Evolutionary conservation across 2,113 vertebrate species (phyloP), one percentile per base, ranked within the genome.

Genomic region (Scortum barcoo): DNA sequence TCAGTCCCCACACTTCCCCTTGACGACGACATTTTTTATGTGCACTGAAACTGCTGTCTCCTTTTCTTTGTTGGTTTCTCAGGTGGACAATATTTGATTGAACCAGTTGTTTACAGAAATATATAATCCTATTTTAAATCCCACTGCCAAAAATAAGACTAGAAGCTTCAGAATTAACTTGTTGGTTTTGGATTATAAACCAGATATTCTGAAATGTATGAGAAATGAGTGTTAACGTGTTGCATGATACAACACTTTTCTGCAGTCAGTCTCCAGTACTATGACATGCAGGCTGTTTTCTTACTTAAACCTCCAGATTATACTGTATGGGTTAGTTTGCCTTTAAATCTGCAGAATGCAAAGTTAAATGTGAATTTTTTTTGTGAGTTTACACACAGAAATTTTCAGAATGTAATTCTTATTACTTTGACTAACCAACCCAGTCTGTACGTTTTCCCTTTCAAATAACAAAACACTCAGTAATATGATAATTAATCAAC

Each of bases 61-160:
- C 7, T 58, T 72, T 33, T 46, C 58, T 58, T 42, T 40, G 53
- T 12, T 3, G 8, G 50, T 38, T 73, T 74, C 53, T 76, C 80
- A 83, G 85, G 46, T 80, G 48, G 40, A 17, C 73, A 76, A 58
- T 87, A 67, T 78, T 33, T 51, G 28, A 81, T 53, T 53, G 54
- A 77, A 62, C 51, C 42, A 44, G 50, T 26, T 36, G 14, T 46
- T n/a, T n/a, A 48, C 4, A 24, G n/a, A 4, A 36, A 72, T 22
- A 69, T 26, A 16, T 36, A 30, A 71, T 30, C 22, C 19, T 24
- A 19, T 5, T 42, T 33, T 9, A 54, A n/a, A 73, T 13, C 2
- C 33, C 19, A 9, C 3, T 24, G 50, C 67, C 8, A 24, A 10
- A 56, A 38, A 12, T 28, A 57, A 54, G 46, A 60, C 2, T 20